Evolutionary conservation across 1,140 invertebrate genomes (phyloP).

Genomic region (Theocolax elegans): DNA sequence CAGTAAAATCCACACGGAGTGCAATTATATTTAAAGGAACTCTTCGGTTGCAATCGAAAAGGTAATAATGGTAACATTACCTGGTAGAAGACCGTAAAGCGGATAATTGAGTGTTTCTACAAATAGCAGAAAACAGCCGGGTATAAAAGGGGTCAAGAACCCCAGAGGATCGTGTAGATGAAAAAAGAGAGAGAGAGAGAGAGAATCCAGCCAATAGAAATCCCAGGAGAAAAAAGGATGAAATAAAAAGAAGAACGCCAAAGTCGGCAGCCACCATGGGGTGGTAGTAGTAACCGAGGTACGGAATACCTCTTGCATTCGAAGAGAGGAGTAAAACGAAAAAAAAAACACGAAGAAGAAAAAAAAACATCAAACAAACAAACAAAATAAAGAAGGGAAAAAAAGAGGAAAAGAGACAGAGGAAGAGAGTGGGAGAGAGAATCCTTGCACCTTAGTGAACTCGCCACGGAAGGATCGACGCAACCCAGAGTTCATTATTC

Average conservation of each 20-base stretch:
- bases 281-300: conserved; percentile 2
- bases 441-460: conserved; percentile 45
- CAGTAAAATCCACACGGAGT: too few species aligned
- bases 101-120: conserved; percentile 13
- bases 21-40: too few species aligned
- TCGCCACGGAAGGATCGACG: conserved; percentile 46
- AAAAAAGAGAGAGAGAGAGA: too few species aligned
- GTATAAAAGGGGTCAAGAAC: conserved; percentile 28
- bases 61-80: conserved; percentile 14
- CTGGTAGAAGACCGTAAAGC: background rate
- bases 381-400: conserved; percentile 24
- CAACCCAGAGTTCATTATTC: conserved; percentile 58
- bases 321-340: conserved; percentile 2
- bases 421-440: conserved; percentile 27
- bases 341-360: background rate
- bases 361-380: conserved; percentile 9
- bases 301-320: conserved; percentile 20
- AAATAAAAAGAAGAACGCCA: too few species aligned
- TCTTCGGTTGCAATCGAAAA: too few species aligned
- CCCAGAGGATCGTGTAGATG: conserved; percentile 21
- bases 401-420: conserved; percentile 26
- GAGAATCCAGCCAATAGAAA: conserved; percentile 26
- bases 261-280: conserved; percentile 8
- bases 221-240: conserved; percentile 27
- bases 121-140: conserved; percentile 21